Base-by-base conservation (phyloP, 2,888 invertebrate species). In the Strigamia crassipes region DNA sequence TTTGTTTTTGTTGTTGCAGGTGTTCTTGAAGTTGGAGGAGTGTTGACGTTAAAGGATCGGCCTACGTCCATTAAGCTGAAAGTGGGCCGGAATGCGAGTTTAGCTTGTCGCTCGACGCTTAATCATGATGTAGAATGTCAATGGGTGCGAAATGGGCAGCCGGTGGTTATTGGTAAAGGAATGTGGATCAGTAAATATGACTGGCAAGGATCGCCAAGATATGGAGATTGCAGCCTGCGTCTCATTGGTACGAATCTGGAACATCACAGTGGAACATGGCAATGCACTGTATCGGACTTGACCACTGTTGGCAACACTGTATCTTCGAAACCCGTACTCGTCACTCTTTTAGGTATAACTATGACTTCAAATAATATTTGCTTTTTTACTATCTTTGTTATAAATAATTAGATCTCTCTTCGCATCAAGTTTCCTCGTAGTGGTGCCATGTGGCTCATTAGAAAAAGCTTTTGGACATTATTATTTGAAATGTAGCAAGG, bases 61-160 rank as follows among this genome's bases (percentile, higher is more conserved):
- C 81, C 81, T 12, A 23, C 31, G 10, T n/a, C 21, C n/a, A 27
- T 66, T 15, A 66, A 81, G 34, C 34, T 81, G 15, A 81, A 81
- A 34, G 66, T 81, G 15, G 81, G 81, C 18, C 61, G 34, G n/a
- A 81, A 81, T 34, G 66, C 23, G 1, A 81, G 27, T 41, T 31
- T 81, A 23, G n/a, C 66, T 3, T 81, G 81, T 18, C 81, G 81
- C n/a, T 81, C 81, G 12, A 61, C 61, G 21, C 38, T 61, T 56
- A 61, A 21, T 18, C 21, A 23, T 21, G 81, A 81, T n/a, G 81
- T 66, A 12, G 81, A 61, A 23, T 81, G 81, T 41, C 81, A 81
- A 31, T 81, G 81, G 81, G n/a, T 31, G 81, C 81, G 81, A 15
- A 81, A 81, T 38, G 81, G 81, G 34, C 81, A 81, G 5, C 81